Conservation (phyloP, 2,888 invertebrate species). For the Epirrita christyi region DNA sequence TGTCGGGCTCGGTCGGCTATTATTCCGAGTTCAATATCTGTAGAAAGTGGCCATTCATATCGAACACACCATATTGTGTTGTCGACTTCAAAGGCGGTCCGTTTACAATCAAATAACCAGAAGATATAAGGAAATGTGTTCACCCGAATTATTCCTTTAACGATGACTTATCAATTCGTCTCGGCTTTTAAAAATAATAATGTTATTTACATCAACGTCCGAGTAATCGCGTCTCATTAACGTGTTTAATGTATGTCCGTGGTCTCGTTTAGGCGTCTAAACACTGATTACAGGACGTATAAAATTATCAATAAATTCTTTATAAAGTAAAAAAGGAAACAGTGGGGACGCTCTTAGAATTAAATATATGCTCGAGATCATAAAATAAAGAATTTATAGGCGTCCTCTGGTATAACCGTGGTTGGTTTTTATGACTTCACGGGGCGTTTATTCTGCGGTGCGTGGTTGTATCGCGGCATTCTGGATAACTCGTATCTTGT, state of each 20-base stretch:
- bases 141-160: conserved; percentile 45
- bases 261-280: conserved; percentile 58
- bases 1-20: conserved; percentile 60
- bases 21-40: conserved; percentile 65
- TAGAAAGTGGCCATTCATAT: conserved; percentile 61
- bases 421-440: conserved; percentile 80
- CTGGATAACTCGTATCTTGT: conserved; percentile 62
- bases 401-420: conserved; percentile 81
- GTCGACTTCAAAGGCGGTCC: conserved; percentile 59
- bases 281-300: conserved; percentile 66
- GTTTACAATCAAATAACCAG: conserved; percentile 53
- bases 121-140: conserved; percentile 43
- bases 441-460: conserved; percentile 77
- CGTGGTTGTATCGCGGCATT: conserved; percentile 71
- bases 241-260: conserved; percentile 53
- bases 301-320: conserved; percentile 73
- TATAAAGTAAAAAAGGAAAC: conserved; percentile 78
- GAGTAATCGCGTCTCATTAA: conserved; percentile 59
- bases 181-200: conserved; percentile 50
- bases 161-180: conserved; percentile 47
- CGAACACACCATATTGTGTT: conserved; percentile 53
- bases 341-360: conserved; percentile 75
- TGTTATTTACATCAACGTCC: conserved; percentile 55
- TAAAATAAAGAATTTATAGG: conserved; percentile 84
- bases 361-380: conserved; percentile 80